Percentiles rank a stretch among this genome's conserved stretches.
Conservation (phyloP, 2,113 vertebrate species). For the Anoplopoma fimbria region DNA sequence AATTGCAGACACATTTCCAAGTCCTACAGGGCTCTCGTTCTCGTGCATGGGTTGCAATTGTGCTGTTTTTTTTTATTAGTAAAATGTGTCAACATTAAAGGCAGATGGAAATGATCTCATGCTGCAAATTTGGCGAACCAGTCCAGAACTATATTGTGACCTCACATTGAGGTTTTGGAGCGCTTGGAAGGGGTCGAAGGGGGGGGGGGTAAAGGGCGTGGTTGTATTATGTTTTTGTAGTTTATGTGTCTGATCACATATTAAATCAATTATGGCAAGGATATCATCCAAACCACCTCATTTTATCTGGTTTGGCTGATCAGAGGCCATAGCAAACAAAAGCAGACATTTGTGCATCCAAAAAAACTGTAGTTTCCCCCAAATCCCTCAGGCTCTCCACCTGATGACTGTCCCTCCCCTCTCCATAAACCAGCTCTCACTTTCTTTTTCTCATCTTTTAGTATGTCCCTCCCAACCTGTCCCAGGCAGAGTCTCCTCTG, state of each 20-base stretch:
- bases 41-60: neutral
- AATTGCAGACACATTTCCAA: neutral
- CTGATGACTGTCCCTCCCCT: constrained; percentile 1
- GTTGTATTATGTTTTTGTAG: neutral
- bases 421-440: constrained; percentile 5
- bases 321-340: neutral
- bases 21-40: neutral
- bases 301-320: neutral
- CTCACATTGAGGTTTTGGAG: neutral
- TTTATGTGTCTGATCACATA: constrained; percentile 20
- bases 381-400: constrained; percentile 5
- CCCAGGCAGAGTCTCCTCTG: constrained; percentile 46
- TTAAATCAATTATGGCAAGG: neutral
- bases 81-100: neutral
- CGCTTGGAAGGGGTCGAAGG: neutral
- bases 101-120: neutral
- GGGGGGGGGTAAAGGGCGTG: neutral
- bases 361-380: neutral
- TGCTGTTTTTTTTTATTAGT: neutral
- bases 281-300: neutral
- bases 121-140: neutral
- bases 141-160: neutral
- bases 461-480: constrained; percentile 15
- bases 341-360: neutral
- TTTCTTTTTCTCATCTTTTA: constrained; percentile 41